A percentile compares a stretch with the other conserved stretches of the same genome.
Conservation (phyloP, 2,797 vertebrate genomes). For the Chaetodon trifasciatus region DNA sequence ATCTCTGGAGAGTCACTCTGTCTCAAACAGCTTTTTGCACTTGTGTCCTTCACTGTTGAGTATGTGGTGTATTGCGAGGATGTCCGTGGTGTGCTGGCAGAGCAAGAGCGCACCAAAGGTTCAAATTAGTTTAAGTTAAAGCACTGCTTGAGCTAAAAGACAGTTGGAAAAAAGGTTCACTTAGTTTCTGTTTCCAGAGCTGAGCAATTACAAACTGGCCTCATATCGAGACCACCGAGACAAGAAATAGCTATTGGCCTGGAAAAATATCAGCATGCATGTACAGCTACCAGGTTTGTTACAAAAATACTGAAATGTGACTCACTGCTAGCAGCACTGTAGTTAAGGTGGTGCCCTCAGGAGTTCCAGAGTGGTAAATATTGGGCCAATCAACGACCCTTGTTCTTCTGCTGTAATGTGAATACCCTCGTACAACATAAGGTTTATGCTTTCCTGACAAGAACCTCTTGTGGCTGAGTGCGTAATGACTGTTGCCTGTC, state of each 20-base stretch:
- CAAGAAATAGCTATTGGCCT: neutral
- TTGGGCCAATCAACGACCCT: neutral
- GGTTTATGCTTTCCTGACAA: neutral
- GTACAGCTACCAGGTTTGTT: neutral
- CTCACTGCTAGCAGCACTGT: neutral
- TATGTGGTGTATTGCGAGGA: neutral
- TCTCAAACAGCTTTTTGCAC: neutral
- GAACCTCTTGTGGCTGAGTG: neutral
- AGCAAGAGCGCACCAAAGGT: too few species aligned
- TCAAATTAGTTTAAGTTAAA: neutral
- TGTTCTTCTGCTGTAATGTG: neutral
- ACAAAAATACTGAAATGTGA: neutral
- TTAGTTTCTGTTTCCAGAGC: neutral
- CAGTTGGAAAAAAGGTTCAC: neutral
- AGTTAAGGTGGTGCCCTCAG: neutral
- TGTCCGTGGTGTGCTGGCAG: neutral
- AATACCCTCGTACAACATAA: neutral
- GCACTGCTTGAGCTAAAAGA: neutral
- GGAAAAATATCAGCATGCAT: neutral
- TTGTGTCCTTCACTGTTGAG: neutral
- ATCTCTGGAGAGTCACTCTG: conserved; percentile 5
- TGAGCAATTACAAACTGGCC: neutral
- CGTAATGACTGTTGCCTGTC: neutral
- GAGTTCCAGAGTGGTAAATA: neutral
- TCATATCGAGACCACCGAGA: neutral